A percentile compares a stretch with the other conserved stretches of the same genome.
Evolutionary conservation across 2,888 invertebrate genomes (phyloP).

Genomic region (Andrena flavipes): DNA sequence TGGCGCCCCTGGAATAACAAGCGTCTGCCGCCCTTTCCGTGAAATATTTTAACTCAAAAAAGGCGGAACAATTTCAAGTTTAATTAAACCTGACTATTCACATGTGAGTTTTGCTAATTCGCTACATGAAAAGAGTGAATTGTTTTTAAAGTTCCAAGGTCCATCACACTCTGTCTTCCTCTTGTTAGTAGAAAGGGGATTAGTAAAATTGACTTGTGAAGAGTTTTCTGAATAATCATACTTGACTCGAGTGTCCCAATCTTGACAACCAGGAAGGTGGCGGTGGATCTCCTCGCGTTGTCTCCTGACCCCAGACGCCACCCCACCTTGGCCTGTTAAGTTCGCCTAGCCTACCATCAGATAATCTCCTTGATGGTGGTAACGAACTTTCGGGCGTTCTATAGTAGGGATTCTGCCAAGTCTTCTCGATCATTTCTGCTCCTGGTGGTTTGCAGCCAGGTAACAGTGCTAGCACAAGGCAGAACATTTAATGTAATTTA

Average conservation of each 20-base stretch:
- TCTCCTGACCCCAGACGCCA: constrained; percentile 80
- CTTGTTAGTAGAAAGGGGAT: background rate
- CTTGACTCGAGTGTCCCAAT: constrained; percentile 81
- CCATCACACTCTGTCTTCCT: no score
- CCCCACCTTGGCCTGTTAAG: constrained; percentile 82
- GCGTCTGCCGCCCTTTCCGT: no score
- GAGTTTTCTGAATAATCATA: constrained; percentile 44
- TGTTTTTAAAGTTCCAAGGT: no score
- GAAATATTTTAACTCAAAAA: no score
- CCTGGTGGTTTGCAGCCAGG: constrained; percentile 53
- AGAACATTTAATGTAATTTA: background rate
- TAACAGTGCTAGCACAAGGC: constrained; percentile 27
- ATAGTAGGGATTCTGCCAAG: constrained; percentile 80
- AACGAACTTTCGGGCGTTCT: constrained; percentile 78
- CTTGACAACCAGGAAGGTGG: constrained; percentile 84
- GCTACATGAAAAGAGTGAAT: no score
- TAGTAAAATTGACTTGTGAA: background rate
- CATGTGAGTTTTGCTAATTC: no score
- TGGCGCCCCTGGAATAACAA: no score
- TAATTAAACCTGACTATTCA: no score
- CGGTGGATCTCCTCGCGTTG: constrained; percentile 75
- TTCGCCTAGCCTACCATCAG: constrained; percentile 75
- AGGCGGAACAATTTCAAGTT: no score
- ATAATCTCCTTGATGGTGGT: constrained; percentile 77
- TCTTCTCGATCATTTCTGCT: constrained; percentile 74